A percentile compares a stretch with the other conserved stretches of the same genome.
Conservation (phyloP, 2,113 vertebrate species). For the Casuarius casuarius region DNA sequence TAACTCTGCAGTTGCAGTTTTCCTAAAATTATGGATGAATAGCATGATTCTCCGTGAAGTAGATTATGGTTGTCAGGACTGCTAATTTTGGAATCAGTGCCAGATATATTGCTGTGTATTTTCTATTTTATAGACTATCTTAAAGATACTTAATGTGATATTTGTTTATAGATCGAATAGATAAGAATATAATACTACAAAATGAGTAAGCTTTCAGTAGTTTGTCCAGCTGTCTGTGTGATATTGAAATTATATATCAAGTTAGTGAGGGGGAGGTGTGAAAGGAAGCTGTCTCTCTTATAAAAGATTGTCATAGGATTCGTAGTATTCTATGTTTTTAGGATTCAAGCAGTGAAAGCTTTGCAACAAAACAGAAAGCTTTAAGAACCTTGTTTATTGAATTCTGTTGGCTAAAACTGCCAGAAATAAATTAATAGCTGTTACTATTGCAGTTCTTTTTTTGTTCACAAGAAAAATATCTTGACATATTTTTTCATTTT, state of each 20-base stretch:
- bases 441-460: conserved; percentile 62
- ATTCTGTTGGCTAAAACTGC: conserved; percentile 71
- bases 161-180: not conserved
- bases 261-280: not conserved
- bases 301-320: not conserved
- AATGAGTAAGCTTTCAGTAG: not conserved
- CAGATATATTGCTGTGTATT: not conserved
- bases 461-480: conserved; percentile 78
- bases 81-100: not conserved
- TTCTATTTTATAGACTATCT: not conserved
- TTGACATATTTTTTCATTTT: conserved; percentile 81
- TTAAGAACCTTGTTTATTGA: conserved; percentile 70
- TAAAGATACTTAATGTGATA: not conserved
- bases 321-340: conserved; percentile 8
- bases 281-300: not conserved
- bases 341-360: conserved; percentile 20
- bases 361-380: conserved; percentile 44
- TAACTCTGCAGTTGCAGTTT: not conserved
- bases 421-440: conserved; percentile 76
- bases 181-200: not conserved
- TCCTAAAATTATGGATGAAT: not conserved
- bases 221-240: not conserved
- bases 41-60: not conserved
- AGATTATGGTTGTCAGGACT: not conserved
- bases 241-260: not conserved